Evolutionary conservation across 92 coral and sea anemone genomes (phyloP), one percentile per base, ranked within the genome.

Genomic region (Siderastrea siderea): DNA sequence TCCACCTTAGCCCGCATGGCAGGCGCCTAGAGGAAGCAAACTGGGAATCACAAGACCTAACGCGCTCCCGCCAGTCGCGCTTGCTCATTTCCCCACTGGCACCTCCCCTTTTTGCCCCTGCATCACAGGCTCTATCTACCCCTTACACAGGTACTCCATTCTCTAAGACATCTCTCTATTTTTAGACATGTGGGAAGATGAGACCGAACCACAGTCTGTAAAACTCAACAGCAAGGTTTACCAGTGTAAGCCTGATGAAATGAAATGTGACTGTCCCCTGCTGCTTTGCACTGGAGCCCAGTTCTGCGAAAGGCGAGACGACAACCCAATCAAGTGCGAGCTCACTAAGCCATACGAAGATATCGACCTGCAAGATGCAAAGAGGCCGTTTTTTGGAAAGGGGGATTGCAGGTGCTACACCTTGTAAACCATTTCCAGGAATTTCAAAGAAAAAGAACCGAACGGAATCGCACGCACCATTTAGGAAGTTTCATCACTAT

Each of bases 121-220:
- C 38, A 26, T 0, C 38, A 26, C 38, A 26, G 38, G 38, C 38
- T 26, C 38, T 26, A 26, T 26, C 38, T 26, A 26, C 38, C 38
- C 38, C 38, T 26, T 26, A 26, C 38, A 26, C 38, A 26, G 38
- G 38, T 26, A 26, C 38, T 26, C 38, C 38, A 26, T 26, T 26
- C 38, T 26, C 38, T 26, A 26, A 26, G 38, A 26, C 38, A 26
- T 26, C 38, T 26, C 38, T 26, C 38, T 26, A 26, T 26, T 78
- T 80, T 26, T 62, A 80, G 84, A 19, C 43, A 11, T 26, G 11
- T 66, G 84, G 84, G 64, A 80, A 53, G 63, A 80, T 67, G 49
- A 47, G 71, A 47, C 12, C 64, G 59, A 1, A 14, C 64, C 75
- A 7, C 6, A 26, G 38, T 80, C 84, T 13, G 47, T 67, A 5